These are phyloP conservation scores for Amyelois transitella DNA, from an alignment of 1,140 invertebrate species.

Conservation along the genomic window DNA sequence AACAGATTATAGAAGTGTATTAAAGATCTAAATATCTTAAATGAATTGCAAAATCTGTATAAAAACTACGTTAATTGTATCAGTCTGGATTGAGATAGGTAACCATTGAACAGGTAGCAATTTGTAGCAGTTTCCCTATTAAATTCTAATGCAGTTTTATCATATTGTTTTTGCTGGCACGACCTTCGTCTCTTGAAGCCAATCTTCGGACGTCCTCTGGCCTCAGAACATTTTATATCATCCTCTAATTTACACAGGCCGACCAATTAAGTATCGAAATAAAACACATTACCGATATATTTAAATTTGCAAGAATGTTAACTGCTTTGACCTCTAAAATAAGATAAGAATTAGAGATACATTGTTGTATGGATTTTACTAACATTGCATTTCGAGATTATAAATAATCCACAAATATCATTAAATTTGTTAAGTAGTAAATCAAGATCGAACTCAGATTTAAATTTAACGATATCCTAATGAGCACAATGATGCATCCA, in stretches of 20 bases:
- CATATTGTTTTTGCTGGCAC: slow-evolving; percentile 19
- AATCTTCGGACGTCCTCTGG: slow-evolving; percentile 26
- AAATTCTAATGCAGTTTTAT: not conserved
- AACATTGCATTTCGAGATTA: no score
- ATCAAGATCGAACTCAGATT: not conserved
- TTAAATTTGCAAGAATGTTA: slow-evolving; percentile 42
- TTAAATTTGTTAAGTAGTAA: no score
- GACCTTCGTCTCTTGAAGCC: slow-evolving; percentile 36
- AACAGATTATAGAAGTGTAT: no score
- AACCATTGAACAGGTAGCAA: no score
- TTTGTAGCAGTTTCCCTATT: no score
- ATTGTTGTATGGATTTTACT: no score
- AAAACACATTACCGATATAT: slow-evolving; percentile 31
- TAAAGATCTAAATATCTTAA: no score
- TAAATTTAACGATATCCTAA: not conserved
- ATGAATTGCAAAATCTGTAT: no score
- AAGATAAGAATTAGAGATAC: not conserved
- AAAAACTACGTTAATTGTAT: no score
- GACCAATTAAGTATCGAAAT: slow-evolving; percentile 50
- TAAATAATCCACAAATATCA: no score
- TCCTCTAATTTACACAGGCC: slow-evolving; percentile 57
- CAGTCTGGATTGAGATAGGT: no score
- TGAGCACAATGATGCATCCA: not conserved
- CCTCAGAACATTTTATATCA: slow-evolving; percentile 37
- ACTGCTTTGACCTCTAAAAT: slow-evolving; percentile 13